Conservation (phyloP, 2,113 vertebrate genomes). For the Sisor rabdophorus region DNA sequence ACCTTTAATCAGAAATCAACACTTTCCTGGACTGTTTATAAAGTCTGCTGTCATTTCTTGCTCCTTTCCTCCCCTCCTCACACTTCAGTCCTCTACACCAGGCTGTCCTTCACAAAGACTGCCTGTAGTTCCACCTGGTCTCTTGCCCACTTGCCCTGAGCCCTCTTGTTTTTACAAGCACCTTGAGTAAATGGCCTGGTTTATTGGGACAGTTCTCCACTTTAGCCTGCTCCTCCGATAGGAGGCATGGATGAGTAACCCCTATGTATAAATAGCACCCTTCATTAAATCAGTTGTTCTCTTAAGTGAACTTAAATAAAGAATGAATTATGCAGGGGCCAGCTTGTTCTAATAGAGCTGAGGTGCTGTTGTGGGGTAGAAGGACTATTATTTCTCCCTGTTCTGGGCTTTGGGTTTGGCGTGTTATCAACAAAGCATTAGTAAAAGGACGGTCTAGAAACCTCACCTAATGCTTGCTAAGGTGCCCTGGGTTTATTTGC, state of each 20-base stretch:
- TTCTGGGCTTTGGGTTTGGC: constrained; percentile 81
- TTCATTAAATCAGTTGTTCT: constrained; percentile 88
- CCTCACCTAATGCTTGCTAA: constrained; percentile 89
- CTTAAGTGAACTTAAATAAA: constrained; percentile 92
- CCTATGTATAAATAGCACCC: constrained; percentile 74
- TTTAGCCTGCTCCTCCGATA: constrained; percentile 51
- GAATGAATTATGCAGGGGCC: constrained; percentile 73
- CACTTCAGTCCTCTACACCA: constrained; percentile 16
- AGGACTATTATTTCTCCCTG: constrained; percentile 82
- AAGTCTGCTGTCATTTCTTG: neutral
- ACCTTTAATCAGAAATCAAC: constrained; percentile 22
- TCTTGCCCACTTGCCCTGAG: constrained; percentile 51
- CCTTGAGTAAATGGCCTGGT: constrained; percentile 66
- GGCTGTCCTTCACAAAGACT: constrained; percentile 41
- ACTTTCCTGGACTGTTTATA: constrained; percentile 4
- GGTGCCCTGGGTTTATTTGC: constrained; percentile 95
- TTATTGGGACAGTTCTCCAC: constrained; percentile 62
- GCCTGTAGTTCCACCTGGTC: constrained; percentile 42
- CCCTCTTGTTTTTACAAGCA: constrained; percentile 61
- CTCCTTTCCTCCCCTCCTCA: constrained; percentile 18
- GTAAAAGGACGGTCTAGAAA: constrained; percentile 69
- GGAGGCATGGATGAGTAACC: constrained; percentile 69
- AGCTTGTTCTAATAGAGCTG: constrained; percentile 86
- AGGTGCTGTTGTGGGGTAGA: constrained; percentile 75
- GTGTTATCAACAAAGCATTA: constrained; percentile 88